Conservation (phyloP, 2,888 invertebrate genomes). For the Hemaris fuciformis region DNA sequence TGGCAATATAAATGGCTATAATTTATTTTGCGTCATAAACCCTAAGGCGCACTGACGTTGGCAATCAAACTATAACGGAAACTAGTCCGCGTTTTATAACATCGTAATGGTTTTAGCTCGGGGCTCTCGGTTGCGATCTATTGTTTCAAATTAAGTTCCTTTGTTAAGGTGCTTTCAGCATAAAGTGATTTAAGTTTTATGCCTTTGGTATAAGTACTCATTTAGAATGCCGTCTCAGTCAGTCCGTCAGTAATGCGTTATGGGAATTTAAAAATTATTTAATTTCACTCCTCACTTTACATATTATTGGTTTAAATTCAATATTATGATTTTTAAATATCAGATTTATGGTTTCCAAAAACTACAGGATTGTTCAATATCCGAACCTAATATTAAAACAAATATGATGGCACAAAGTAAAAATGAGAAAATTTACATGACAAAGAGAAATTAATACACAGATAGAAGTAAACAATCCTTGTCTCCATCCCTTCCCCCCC, state of each 20-base stretch:
- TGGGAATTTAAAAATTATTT: not conserved
- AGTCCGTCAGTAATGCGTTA: not conserved
- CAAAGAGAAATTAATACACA: no score
- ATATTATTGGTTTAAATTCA: no score
- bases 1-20: not conserved
- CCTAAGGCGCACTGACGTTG: not conserved
- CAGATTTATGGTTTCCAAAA: no score
- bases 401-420: no score
- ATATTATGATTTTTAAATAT: no score
- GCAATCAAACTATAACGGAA: constrained; percentile 22
- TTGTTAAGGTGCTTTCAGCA: constrained; percentile 27
- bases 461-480: no score
- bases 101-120: constrained; percentile 35
- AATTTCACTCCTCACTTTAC: not conserved
- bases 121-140: constrained; percentile 40
- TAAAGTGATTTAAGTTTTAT: not conserved
- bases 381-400: not conserved
- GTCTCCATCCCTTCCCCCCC: no score
- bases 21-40: constrained; percentile 8
- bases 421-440: no score
- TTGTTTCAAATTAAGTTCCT: constrained; percentile 46
- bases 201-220: not conserved
- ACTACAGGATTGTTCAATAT: no score
- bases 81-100: constrained; percentile 25
- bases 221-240: not conserved